Evolutionary conservation across 2,113 vertebrate species (phyloP), one percentile per base, ranked within the genome.

Genomic region (Grammomys surdaster): DNA sequence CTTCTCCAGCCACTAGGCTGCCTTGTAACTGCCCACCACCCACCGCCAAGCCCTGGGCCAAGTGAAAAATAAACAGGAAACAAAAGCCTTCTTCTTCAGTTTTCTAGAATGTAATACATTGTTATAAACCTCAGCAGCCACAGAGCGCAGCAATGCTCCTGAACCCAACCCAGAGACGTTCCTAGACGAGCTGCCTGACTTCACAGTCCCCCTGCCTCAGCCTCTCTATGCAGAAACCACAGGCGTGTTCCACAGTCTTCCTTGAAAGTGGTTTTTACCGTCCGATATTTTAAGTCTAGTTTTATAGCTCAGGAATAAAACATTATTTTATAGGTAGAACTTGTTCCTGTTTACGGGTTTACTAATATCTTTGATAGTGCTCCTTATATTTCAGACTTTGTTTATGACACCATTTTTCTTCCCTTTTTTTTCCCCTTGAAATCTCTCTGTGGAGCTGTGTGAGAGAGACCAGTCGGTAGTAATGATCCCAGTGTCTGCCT

Each of bases 401-500:
- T 89, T 84, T 65, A 87, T 56, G 77, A 31, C n/a, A 65, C 75
- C 65, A 40, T 90, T 80, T 96, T 90, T 75, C 60, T 78, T 84
- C 60, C 70, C n/a, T 85, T 70, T 67, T 69, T 36, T 72, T 40
- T n/a, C 14, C 4, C 14, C 14, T 56, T 56, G 76, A 89, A 88
- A 73, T 80, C 58, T 78, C 46, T 94, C 93, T 88, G 43, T 80
- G 24, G 48, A 92, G 80, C 70, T 92, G 26, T 31, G 73, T 80
- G 36, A 89, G 72, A 60, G 78, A 40, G 28, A 26, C 56, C 43
- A 90, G 33, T n/a, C 73, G 43, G 51, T 31, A 88, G 86, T 72
- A 70, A 84, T 48, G n/a, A 70, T 72, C 40, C 10, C 75, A 58
- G 26, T 2, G 75, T 81, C 89, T 88, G 31, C 77, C 82, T 69